These are phyloP conservation scores for Parus major DNA, from an alignment of 2,113 vertebrate genomes.

Conservation along the genomic window DNA sequence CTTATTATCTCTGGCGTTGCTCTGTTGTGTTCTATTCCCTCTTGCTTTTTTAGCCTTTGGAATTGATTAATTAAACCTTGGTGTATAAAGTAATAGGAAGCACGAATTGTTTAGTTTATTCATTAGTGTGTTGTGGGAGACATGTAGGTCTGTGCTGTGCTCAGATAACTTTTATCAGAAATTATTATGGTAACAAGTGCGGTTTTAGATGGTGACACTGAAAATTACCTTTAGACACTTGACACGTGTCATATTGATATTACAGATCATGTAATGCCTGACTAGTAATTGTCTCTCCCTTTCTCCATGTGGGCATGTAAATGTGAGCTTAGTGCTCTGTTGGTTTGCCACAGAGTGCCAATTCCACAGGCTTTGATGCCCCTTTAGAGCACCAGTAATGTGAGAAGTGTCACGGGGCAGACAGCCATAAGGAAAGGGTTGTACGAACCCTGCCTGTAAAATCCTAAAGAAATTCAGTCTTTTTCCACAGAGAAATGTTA, in stretches of 20 bases:
- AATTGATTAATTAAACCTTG: conserved; percentile 55
- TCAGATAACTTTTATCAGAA: not conserved
- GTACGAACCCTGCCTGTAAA: not conserved
- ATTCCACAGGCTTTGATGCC: not conserved
- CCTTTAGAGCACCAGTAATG: not conserved
- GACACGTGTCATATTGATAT: not conserved
- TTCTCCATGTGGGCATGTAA: not conserved
- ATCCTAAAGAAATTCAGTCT: not conserved
- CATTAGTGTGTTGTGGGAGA: conserved; percentile 3
- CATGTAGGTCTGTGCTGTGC: not conserved
- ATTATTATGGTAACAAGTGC: not conserved
- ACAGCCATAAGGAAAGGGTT: not conserved
- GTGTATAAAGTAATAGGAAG: not conserved
- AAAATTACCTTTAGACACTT: not conserved
- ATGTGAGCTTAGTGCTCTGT: not conserved
- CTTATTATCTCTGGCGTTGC: not conserved
- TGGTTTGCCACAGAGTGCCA: not conserved
- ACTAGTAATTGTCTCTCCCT: not conserved
- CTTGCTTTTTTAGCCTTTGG: conserved; percentile 23
- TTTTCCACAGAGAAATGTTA: not conserved
- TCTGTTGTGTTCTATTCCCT: conserved; percentile 36
- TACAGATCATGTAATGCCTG: not conserved
- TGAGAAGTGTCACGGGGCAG: not conserved
- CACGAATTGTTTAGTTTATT: not conserved
- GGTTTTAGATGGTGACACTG: not conserved